Evolutionary conservation across 2,113 vertebrate species (phyloP).

Genomic region (Sciurus niger): DNA sequence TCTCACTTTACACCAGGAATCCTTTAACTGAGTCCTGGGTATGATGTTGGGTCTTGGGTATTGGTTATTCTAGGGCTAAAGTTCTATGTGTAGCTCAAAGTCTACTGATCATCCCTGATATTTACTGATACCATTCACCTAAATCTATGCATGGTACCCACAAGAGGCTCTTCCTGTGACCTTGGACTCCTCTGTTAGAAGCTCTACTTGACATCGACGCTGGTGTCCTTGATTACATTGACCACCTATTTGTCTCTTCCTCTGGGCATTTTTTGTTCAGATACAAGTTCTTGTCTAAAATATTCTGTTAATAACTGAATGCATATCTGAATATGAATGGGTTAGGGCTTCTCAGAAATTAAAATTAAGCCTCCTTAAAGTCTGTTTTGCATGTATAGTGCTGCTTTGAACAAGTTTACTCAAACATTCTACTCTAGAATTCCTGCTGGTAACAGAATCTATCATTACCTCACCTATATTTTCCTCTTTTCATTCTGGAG

Average conservation of each 20-base stretch:
- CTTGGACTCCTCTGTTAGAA: background rate
- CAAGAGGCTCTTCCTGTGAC: background rate
- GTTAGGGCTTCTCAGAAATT: background rate
- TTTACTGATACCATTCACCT: background rate
- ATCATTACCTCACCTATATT: background rate
- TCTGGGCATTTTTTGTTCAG: background rate
- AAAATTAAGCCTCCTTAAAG: background rate
- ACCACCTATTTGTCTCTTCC: background rate
- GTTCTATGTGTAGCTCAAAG: background rate
- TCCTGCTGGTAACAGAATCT: background rate
- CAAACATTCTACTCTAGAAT: background rate
- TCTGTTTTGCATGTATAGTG: too few relatives aligned
- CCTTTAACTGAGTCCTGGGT: background rate
- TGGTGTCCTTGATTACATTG: background rate
- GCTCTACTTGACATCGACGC: background rate
- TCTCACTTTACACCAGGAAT: background rate
- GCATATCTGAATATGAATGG: background rate
- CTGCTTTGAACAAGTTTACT: background rate
- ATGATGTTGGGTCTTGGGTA: background rate
- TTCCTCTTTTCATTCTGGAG: background rate
- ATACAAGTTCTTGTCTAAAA: background rate
- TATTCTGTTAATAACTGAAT: background rate
- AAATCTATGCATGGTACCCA: background rate
- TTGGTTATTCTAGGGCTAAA: too few relatives aligned
- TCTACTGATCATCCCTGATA: background rate